Percentiles rank a stretch among this genome's conserved stretches.
These are phyloP conservation scores for Heliconius sara DNA, from an alignment of 2,888 invertebrate species.

Conservation along the genomic window DNA sequence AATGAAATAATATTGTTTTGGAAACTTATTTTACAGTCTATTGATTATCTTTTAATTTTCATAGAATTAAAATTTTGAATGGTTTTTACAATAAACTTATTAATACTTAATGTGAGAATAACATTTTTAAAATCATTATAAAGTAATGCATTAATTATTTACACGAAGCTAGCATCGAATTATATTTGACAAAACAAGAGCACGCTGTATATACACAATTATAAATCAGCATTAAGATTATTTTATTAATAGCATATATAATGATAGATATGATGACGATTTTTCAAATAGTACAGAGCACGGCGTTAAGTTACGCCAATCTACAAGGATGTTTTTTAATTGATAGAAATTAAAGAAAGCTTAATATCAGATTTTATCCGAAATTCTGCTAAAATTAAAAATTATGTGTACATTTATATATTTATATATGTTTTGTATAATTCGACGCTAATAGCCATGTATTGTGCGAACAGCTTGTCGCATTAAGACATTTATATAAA, in stretches of 20 bases:
- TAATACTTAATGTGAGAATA: slow-evolving; percentile 8
- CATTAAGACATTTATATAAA: slow-evolving; percentile 55
- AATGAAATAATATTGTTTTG: neutral
- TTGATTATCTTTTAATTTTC: too few relatives aligned
- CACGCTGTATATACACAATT: neutral
- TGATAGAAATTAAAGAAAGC: neutral
- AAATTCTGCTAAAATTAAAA: too few relatives aligned
- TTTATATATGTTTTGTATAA: neutral
- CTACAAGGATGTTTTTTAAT: too few relatives aligned
- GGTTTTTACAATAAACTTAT: slow-evolving; percentile 12
- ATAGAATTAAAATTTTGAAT: neutral
- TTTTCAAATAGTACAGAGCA: too few relatives aligned
- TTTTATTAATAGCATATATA: neutral
- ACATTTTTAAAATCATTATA: neutral
- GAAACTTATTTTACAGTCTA: neutral
- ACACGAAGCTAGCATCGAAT: slow-evolving; percentile 1
- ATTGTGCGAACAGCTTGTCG: slow-evolving; percentile 47
- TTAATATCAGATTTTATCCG: neutral
- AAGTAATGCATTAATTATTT: neutral
- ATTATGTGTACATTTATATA: too few relatives aligned
- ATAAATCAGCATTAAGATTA: neutral
- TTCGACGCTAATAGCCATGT: neutral
- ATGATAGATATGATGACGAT: too few relatives aligned
- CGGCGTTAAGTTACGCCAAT: too few relatives aligned
- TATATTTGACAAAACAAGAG: slow-evolving; percentile 3